Percentiles rank a stretch among this genome's conserved stretches.
Conservation (phyloP, 2,113 vertebrate genomes). For the Cebus imitator region DNA sequence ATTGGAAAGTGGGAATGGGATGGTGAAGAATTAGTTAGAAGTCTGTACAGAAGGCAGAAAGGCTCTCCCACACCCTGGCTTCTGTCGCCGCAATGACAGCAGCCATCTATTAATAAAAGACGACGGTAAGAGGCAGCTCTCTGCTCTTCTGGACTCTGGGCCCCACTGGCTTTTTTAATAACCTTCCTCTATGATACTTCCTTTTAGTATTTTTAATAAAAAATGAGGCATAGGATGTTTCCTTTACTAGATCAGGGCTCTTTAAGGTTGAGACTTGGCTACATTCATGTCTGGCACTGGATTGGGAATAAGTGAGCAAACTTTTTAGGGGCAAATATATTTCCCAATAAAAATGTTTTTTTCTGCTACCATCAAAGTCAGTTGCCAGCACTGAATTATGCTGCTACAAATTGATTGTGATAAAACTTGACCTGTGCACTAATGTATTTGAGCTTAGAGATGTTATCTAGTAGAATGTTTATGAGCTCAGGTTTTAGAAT, state of each 20-base stretch:
- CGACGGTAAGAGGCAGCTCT: background rate
- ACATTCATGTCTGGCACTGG: background rate
- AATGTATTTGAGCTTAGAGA: background rate
- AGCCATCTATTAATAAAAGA: background rate
- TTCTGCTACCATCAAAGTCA: background rate
- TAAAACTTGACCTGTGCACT: background rate
- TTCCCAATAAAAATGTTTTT: background rate
- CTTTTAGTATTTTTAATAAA: background rate
- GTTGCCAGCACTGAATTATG: background rate
- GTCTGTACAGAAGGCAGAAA: background rate
- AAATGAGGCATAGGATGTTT: background rate
- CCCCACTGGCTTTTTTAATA: background rate
- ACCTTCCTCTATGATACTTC: background rate
- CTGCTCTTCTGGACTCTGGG: background rate
- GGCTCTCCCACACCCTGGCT: background rate
- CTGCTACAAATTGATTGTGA: background rate
- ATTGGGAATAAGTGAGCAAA: background rate
- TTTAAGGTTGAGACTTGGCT: background rate
- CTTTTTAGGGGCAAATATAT: background rate
- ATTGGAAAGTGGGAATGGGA: background rate
- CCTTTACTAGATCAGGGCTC: background rate
- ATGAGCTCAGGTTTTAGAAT: background rate
- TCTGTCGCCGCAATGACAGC: background rate
- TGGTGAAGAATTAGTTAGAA: background rate
- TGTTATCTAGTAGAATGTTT: background rate